Evolutionary conservation across 2,797 vertebrate genomes (phyloP), one percentile per base, ranked within the genome.

Genomic region (Tangara arthus): DNA sequence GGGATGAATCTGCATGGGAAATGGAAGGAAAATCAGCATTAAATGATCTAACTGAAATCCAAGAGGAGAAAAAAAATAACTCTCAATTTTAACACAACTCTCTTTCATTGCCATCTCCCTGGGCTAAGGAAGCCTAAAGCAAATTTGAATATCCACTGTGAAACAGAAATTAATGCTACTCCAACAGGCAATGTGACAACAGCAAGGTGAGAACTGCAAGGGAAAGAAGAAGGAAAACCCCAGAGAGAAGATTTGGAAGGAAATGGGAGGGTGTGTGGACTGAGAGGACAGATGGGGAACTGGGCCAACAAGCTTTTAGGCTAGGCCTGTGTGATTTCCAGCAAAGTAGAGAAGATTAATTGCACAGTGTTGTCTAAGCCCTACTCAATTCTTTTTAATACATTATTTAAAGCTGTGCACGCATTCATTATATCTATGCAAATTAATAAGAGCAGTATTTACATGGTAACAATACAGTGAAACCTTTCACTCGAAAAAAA

Each of bases 331-430:
- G 91, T 93, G 49, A 96, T 81, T 83, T 91, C 92, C 93, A 50
- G 65, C 39, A n/a, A 55, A 96, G 92, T 2, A 77, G 64, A 92
- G 79, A 42, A 83, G 86, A 95, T 95, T 84, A 96, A 94, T 89
- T 92, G 83, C 89, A 92, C 0, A 34, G 66, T 21, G n/a, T 9
- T 84, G 49, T 76, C 81, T 87, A 76, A 96, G 86, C 81, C 84
- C 83, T 30, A 20, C 80, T 87, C 87, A 61, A 11, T 72, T 71
- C 13, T 59, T 90, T 94, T 81, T 86, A 94, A 86, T 69, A 57
- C 73, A 35, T 61, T 52, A 41, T 84, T 94, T 89, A 89, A 91
- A 96, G 84, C 89, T 75, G 52, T 28, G 56, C 78, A 65, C n/a
- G 5, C 57, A 57, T 70, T 93, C 75, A 59, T 90, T 90, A 57